Percentiles rank a stretch among this genome's conserved stretches.
phyloP scores from a whole-genome alignment of 2,113 vertebrate species.

The Antechinus stuartii region DNA sequence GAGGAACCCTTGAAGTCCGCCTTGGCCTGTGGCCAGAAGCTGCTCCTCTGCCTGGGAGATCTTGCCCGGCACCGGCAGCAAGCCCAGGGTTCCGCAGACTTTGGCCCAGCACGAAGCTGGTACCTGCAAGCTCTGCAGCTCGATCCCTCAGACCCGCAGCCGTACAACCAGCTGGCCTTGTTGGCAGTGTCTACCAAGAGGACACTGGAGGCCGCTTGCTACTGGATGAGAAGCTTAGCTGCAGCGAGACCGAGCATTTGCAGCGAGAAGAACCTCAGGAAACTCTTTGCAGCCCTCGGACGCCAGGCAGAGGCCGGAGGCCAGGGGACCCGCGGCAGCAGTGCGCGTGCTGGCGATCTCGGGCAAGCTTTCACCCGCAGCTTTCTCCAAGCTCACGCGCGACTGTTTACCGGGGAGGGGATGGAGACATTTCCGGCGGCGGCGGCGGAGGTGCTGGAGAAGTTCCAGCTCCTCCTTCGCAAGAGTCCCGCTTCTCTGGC shows the following conservation, averaged over 20 bases:
- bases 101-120: not conserved
- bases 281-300: not conserved
- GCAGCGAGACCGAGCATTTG: not conserved
- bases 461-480: not conserved
- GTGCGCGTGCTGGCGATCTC: not conserved
- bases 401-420: rapidly evolving
- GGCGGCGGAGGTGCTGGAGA: not conserved
- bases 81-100: not conserved
- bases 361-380: not conserved
- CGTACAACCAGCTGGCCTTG: not conserved
- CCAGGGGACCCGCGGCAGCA: rapidly evolving
- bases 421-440: not conserved
- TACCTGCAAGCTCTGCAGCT: not conserved
- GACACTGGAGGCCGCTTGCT: not conserved
- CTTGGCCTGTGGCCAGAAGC: not conserved
- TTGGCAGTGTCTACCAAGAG: not conserved
- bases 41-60: not conserved
- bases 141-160: not conserved
- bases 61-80: not conserved
- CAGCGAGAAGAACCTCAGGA: not conserved
- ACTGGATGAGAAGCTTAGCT: not conserved
- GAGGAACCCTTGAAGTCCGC: not conserved
- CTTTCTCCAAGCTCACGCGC: not conserved
- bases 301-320: not conserved
- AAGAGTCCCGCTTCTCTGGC: not conserved